Conservation (phyloP, 2,113 vertebrate species). For the Ochotona curzoniae region DNA sequence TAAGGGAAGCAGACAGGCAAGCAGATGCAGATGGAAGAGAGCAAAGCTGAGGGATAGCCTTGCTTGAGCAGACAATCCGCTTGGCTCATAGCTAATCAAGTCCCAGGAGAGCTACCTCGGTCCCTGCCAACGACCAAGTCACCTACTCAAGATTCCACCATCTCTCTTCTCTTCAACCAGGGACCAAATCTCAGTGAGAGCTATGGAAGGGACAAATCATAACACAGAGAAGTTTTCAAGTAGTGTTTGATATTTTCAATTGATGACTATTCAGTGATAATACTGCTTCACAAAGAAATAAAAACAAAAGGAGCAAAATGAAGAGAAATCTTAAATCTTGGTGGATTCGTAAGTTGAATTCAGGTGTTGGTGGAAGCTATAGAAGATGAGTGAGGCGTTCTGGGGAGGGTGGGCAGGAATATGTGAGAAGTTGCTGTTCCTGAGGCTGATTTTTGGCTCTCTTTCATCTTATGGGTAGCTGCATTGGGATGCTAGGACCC, state of each 20-base stretch:
- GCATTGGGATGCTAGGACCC: not conserved
- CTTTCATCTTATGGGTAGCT: not conserved
- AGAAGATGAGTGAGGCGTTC: not conserved
- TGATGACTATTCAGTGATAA: not conserved
- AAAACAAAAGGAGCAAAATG: not conserved
- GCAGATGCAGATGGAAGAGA: not conserved
- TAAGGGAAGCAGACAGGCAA: not conserved
- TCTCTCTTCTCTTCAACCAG: fast-evolving
- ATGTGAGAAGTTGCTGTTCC: not conserved
- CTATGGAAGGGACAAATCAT: not conserved
- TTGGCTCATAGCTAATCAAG: not conserved
- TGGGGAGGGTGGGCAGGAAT: not conserved
- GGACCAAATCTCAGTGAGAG: not conserved
- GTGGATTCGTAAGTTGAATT: not conserved
- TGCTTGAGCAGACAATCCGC: too few species aligned
- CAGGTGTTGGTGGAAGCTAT: not conserved
- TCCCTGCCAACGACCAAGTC: not conserved
- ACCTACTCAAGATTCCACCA: not conserved
- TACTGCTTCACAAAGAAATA: not conserved
- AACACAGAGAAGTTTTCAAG: not conserved
- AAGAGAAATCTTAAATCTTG: not conserved
- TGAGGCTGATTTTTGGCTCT: not conserved
- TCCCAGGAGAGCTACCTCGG: not conserved
- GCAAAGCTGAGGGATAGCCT: not conserved
- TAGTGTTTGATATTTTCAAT: not conserved